phyloP scores from a whole-genome alignment of 1,140 invertebrate species.

The Tetragonula clypearis region DNA sequence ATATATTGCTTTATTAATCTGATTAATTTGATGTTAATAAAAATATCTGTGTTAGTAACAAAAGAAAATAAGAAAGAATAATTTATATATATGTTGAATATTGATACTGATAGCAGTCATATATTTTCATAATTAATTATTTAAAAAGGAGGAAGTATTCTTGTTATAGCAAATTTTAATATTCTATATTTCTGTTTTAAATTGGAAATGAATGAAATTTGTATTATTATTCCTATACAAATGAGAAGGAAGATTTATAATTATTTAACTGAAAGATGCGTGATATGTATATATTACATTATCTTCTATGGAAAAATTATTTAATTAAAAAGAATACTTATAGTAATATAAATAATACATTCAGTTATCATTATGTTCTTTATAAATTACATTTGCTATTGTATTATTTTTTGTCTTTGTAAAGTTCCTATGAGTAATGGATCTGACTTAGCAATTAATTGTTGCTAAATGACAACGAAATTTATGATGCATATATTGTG shows the following conservation, averaged over 20 bases:
- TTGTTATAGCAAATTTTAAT: conserved; percentile 1
- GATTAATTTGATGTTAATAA: conserved; percentile 1
- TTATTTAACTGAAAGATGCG: background rate
- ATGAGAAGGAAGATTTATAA: background rate
- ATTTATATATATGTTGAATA: background rate
- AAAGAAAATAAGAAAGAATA: conserved; percentile 24
- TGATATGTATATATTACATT: background rate
- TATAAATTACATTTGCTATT: background rate
- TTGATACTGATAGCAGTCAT: background rate
- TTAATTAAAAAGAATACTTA: conserved; percentile 5
- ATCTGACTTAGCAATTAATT: background rate
- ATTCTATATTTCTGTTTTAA: background rate
- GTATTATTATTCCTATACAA: background rate
- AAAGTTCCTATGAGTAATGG: conserved; percentile 28
- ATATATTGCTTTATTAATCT: background rate
- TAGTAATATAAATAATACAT: background rate
- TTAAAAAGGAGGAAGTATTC: conserved; percentile 3
- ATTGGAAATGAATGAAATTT: background rate
- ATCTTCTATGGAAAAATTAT: background rate
- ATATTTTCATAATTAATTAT: conserved; percentile 13
- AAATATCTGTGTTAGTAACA: background rate
- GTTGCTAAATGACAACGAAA: background rate
- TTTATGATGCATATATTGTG: background rate
- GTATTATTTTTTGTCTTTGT: background rate
- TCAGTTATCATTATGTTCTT: background rate